phyloP scores from a whole-genome alignment of 1,140 invertebrate species.

The Proales similis region DNA sequence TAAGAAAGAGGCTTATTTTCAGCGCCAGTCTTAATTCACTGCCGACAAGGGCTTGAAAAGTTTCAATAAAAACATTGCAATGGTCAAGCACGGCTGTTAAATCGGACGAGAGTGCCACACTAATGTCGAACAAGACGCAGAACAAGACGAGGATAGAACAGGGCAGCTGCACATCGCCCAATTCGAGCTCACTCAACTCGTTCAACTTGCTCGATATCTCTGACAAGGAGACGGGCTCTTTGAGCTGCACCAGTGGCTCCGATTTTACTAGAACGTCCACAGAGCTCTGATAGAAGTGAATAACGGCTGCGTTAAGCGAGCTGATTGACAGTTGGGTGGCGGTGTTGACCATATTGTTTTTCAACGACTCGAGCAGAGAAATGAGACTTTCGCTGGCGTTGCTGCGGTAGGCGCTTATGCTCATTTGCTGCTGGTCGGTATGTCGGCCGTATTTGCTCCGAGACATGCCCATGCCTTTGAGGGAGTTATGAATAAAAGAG shows the following conservation, averaged over 20 bases:
- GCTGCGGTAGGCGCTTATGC: neutral
- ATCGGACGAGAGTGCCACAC: slow-evolving; percentile 5
- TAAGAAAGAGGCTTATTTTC: slow-evolving; percentile 30
- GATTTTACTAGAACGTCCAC: slow-evolving; percentile 11
- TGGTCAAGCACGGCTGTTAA: neutral
- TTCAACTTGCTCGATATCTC: slow-evolving; percentile 22
- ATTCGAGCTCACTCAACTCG: slow-evolving; percentile 2
- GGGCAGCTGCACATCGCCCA: neutral
- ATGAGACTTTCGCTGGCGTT: slow-evolving; percentile 9
- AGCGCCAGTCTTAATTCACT: slow-evolving; percentile 10
- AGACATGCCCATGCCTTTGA: slow-evolving; percentile 31
- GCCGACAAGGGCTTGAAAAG: slow-evolving; percentile 1
- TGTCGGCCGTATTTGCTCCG: slow-evolving; percentile 17
- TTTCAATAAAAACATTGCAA: neutral
- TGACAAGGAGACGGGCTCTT: too few species aligned
- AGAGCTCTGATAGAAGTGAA: neutral
- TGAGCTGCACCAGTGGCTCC: too few species aligned
- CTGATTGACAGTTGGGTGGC: slow-evolving; percentile 7
- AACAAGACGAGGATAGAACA: slow-evolving; percentile 8
- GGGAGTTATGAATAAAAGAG: too few species aligned
- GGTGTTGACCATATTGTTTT: slow-evolving; percentile 2
- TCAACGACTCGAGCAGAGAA: slow-evolving; percentile 10
- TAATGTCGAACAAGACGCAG: slow-evolving; percentile 26
- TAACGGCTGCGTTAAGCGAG: slow-evolving; percentile 3
- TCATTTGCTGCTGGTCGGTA: neutral